These are phyloP conservation scores for Noctua janthina DNA, from an alignment of 2,888 invertebrate genomes.

Conservation along the genomic window DNA sequence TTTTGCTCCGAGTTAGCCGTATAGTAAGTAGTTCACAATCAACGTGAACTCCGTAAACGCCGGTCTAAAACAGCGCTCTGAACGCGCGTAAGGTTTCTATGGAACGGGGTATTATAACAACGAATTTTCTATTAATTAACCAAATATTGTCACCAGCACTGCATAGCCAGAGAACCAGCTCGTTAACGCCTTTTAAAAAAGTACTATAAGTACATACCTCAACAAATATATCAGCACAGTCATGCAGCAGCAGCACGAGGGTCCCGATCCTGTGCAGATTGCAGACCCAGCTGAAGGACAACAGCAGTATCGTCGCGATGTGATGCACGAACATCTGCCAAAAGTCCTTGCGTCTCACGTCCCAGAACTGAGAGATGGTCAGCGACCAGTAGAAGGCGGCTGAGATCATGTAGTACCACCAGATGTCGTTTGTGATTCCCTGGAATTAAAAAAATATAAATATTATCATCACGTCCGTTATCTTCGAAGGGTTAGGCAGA, in stretches of 20 bases:
- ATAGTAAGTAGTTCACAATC: no score
- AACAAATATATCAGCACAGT: conserved; percentile 96
- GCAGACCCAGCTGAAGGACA: conserved; percentile 98
- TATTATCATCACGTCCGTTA: neutral
- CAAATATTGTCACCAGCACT: no score
- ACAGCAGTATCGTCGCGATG: conserved; percentile 96
- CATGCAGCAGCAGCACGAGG: conserved; percentile 95
- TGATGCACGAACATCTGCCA: conserved; percentile 99
- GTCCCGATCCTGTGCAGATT: conserved; percentile 98
- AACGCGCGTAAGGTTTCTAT: no score
- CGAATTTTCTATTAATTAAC: no score
- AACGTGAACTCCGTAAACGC: no score
- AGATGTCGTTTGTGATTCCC: conserved; percentile 94
- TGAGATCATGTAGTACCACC: conserved; percentile 99
- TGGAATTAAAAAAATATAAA: conserved; percentile 79
- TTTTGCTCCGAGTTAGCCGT: no score
- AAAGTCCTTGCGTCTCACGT: conserved; percentile 98
- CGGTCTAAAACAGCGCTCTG: no score
- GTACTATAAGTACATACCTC: conserved; percentile 90
- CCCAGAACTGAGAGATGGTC: conserved; percentile 98
- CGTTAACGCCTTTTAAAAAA: no score
- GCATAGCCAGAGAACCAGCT: no score
- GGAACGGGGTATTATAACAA: no score
- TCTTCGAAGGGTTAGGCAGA: neutral
- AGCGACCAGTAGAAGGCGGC: conserved; percentile 98